phyloP scores from a whole-genome alignment of 2,797 vertebrate species.

The Cheirogaleus major region DNA sequence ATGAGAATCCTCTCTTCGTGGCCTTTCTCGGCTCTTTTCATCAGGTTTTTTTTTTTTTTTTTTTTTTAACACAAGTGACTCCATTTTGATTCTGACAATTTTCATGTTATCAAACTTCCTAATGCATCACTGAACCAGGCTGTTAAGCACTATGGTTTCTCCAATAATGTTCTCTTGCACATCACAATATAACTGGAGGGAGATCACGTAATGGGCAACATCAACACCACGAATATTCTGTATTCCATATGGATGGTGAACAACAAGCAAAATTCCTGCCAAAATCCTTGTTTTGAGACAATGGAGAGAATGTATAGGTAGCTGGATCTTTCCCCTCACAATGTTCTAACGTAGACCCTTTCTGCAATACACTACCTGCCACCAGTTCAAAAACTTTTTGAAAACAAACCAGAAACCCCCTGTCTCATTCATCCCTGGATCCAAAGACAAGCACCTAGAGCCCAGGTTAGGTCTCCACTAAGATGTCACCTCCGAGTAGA shows the following conservation, averaged over 20 bases:
- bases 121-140: background rate
- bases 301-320: background rate
- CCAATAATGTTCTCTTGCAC: background rate
- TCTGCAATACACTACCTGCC: background rate
- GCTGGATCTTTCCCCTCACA: background rate
- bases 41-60: background rate
- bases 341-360: background rate
- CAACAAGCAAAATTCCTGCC: background rate
- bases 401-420: background rate
- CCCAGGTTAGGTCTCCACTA: background rate
- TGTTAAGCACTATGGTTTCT: background rate
- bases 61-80: background rate
- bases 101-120: constrained; percentile 45
- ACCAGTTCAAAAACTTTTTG: background rate
- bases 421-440: background rate
- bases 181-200: background rate
- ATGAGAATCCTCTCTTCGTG: background rate
- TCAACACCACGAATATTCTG: background rate
- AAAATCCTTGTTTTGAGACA: background rate
- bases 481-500: background rate
- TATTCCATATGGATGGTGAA: background rate
- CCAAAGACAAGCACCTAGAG: background rate
- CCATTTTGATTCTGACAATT: background rate
- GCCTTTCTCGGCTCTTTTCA: background rate
- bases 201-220: background rate